Conservation (phyloP, 1,140 invertebrate species). For the Diabrotica undecimpunctata region DNA sequence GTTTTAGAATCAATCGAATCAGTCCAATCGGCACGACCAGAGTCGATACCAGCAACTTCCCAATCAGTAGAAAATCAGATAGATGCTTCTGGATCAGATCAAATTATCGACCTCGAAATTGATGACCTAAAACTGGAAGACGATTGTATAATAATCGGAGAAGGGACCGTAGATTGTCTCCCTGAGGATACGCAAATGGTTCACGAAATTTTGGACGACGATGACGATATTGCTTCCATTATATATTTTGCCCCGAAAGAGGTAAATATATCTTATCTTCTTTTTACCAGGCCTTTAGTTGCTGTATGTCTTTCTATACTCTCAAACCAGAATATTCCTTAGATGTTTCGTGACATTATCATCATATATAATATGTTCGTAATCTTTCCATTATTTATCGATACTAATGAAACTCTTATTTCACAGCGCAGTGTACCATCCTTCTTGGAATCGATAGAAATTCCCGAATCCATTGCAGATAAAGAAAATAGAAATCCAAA, state of each 20-base stretch:
- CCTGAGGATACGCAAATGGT: background rate
- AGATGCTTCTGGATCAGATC: too few relatives aligned
- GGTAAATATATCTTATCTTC: background rate
- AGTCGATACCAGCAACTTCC: too few relatives aligned
- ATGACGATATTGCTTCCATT: conserved; percentile 7
- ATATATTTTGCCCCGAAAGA: conserved; percentile 10
- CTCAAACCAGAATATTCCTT: too few relatives aligned
- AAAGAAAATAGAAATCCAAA: conserved; percentile 1
- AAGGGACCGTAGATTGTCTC: conserved; percentile 1
- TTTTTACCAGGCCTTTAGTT: background rate
- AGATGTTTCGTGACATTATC: too few relatives aligned
- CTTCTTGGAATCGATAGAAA: background rate
- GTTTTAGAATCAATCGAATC: too few relatives aligned
- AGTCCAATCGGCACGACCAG: too few relatives aligned
- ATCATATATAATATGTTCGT: too few relatives aligned
- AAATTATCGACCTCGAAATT: too few relatives aligned
- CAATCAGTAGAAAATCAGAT: too few relatives aligned
- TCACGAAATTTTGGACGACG: conserved; percentile 18
- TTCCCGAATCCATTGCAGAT: background rate
- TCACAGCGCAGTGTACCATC: background rate
- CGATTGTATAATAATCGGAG: conserved; percentile 19
- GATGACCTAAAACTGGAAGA: conserved; percentile 17
- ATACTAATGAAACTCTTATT: too few relatives aligned
- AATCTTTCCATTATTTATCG: too few relatives aligned
- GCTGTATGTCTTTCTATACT: too few relatives aligned